Evolutionary conservation across 2,113 vertebrate species (phyloP).

Genomic region (Petaurus breviceps): DNA sequence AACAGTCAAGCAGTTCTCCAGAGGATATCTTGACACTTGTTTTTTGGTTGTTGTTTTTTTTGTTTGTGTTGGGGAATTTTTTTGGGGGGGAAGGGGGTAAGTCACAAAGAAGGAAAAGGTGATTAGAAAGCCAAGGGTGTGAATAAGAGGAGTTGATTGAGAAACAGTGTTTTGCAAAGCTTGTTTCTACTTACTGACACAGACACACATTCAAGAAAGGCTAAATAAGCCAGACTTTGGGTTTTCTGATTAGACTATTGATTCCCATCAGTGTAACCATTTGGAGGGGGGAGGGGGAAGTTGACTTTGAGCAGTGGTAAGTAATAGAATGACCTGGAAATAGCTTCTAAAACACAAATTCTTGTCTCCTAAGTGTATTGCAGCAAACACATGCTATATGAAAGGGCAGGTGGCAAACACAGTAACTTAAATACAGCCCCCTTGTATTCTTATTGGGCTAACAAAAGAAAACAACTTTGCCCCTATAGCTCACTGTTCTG

Average conservation of each 20-base stretch:
- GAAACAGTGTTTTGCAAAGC: constrained; percentile 11
- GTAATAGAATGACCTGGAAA: constrained; percentile 75
- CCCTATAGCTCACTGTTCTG: not conserved
- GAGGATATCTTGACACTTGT: constrained; percentile 52
- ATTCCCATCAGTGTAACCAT: constrained; percentile 59
- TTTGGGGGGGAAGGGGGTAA: not conserved
- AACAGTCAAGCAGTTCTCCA: constrained; percentile 27
- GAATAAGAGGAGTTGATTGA: constrained; percentile 15
- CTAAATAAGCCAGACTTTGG: constrained; percentile 53
- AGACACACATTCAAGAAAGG: constrained; percentile 61
- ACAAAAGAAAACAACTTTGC: not conserved
- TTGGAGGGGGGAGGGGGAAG: constrained; percentile 33
- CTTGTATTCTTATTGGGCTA: not conserved
- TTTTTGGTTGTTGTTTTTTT: constrained; percentile 13
- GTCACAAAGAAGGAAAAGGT: constrained; percentile 5
- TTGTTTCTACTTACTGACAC: constrained; percentile 62
- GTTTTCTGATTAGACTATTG: constrained; percentile 38
- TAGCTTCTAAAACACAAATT: constrained; percentile 57
- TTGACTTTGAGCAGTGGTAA: constrained; percentile 62
- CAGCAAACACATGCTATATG: not conserved
- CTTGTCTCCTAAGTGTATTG: constrained; percentile 40
- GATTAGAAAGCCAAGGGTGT: constrained; percentile 21
- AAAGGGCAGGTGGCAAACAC: not conserved
- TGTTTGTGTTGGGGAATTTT: not conserved
- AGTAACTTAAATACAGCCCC: not conserved